Base-by-base conservation (phyloP, 2,113 vertebrate genomes). In the Paracanthobrama guichenoti region DNA sequence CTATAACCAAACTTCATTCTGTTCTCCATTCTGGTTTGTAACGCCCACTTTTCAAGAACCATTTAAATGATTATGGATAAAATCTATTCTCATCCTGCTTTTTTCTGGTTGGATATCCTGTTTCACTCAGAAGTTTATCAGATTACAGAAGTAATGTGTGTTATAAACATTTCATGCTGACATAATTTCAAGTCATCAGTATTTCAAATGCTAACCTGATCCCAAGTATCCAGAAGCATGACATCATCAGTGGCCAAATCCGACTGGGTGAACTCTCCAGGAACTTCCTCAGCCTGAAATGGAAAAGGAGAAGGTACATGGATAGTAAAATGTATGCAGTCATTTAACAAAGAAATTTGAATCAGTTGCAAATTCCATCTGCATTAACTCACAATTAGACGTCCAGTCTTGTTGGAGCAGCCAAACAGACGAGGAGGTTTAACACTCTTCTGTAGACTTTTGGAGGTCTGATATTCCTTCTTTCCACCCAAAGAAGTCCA, bases 361-460 rank as follows among this genome's bases (percentile, higher is more conserved):
- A 69, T 11, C 3, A 69, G 48, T 18, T 6, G 8, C 13, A 53
- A 9, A 55, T 7, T 35, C 14, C 28, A 44, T 12, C 31, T 46
- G 31, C 18, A 0, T 20, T 3, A 44, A 93, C 93, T 93, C 78
- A 95, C 94, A 0, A 86, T 89, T 60, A 95, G 90, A 57, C 88
- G 89, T 50, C 94, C 95, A 4, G 91, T 94, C 87, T 95, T 95
- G 90, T 95, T 95, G 44, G 94, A 94, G 76, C 93, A 95, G 44
- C 81, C 92, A 48, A 94, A 95, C 80, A 95, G 91, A 24, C 94
- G 88, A 31, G 93, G 92, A 26, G 81, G 85, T 39, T 44, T 89
- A 22, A 93, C 28, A 1, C 22, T 72, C 0, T 50, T 89, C 88
- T 86, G 88, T 81, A 95, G 90, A 64, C 82, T 67, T 57, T 24